A percentile compares a stretch with the other conserved stretches of the same genome.
Evolutionary conservation across 2,113 vertebrate species (phyloP).

Genomic region (Clarias macrocephalus): DNA sequence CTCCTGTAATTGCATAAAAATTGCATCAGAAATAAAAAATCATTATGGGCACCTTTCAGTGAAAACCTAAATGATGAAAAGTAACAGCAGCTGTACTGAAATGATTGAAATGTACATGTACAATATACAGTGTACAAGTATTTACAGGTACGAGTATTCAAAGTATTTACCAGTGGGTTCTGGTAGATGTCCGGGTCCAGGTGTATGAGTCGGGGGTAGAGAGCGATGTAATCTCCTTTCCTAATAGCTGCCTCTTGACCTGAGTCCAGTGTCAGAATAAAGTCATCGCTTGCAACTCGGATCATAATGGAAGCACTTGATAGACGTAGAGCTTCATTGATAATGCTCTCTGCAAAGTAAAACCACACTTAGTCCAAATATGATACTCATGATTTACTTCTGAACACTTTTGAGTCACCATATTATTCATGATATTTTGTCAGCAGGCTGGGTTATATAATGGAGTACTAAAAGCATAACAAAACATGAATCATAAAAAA

Average conservation of each 20-base stretch:
- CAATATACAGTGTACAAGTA: background rate
- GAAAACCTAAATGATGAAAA: background rate
- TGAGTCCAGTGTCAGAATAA: conserved; percentile 56
- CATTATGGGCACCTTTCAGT: background rate
- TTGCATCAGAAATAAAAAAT: background rate
- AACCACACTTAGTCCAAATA: background rate
- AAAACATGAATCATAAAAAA: too few species aligned
- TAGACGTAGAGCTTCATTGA: conserved; percentile 61
- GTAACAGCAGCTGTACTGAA: background rate
- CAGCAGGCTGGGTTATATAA: background rate
- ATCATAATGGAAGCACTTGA: conserved; percentile 66
- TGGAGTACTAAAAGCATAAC: background rate
- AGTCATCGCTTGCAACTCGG: conserved; percentile 58
- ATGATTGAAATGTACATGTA: background rate
- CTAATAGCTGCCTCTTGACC: conserved; percentile 49
- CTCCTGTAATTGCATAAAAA: conserved; percentile 47
- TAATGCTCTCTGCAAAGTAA: conserved; percentile 58
- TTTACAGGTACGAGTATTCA: too few species aligned
- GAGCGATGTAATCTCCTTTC: conserved; percentile 62
- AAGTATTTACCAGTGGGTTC: conserved; percentile 53
- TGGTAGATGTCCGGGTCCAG: conserved; percentile 62
- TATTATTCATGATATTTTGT: background rate
- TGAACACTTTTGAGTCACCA: background rate
- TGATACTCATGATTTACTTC: background rate
- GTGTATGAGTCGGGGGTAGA: conserved; percentile 63